Percentiles rank a stretch among this genome's conserved stretches.
phyloP scores from a whole-genome alignment of 2,888 invertebrate species.

The Colletes collaris region DNA sequence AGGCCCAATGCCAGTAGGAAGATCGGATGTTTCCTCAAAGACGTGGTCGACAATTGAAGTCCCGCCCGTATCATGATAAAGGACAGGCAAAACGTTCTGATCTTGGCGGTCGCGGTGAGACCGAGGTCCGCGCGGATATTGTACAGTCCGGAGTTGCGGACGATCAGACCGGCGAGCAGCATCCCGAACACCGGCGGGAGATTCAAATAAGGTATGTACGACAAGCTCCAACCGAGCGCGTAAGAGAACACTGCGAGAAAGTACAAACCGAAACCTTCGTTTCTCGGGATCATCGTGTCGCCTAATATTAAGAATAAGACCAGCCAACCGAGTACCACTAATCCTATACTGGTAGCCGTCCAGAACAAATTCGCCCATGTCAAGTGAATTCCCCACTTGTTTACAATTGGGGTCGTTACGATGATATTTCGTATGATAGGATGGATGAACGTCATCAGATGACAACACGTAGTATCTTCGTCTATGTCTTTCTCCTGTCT shows the following conservation, averaged over 20 bases:
- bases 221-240: slow-evolving; percentile 74
- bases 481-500: too few relatives aligned
- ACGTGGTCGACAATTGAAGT: slow-evolving; percentile 76
- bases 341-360: slow-evolving; percentile 51
- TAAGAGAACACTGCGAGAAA: slow-evolving; percentile 71
- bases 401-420: slow-evolving; percentile 67
- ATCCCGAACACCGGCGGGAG: slow-evolving; percentile 87
- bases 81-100: slow-evolving; percentile 76
- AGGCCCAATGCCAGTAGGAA: slow-evolving; percentile 74
- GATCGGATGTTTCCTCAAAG: slow-evolving; percentile 69
- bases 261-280: slow-evolving; percentile 72
- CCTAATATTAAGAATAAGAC: slow-evolving; percentile 73
- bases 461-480: slow-evolving; percentile 72
- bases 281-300: slow-evolving; percentile 72
- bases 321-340: slow-evolving; percentile 66
- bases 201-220: slow-evolving; percentile 74
- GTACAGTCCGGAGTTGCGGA: slow-evolving; percentile 65
- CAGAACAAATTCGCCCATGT: slow-evolving; percentile 75
- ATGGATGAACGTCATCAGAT: slow-evolving; percentile 70
- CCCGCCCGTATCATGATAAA: slow-evolving; percentile 79
- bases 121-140: slow-evolving; percentile 75
- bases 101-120: slow-evolving; percentile 62
- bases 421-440: slow-evolving; percentile 68
- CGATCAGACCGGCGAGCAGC: slow-evolving; percentile 84
- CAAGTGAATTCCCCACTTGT: slow-evolving; percentile 41